Conservation (phyloP, 2,113 vertebrate species). For the Poecile atricapillus region DNA sequence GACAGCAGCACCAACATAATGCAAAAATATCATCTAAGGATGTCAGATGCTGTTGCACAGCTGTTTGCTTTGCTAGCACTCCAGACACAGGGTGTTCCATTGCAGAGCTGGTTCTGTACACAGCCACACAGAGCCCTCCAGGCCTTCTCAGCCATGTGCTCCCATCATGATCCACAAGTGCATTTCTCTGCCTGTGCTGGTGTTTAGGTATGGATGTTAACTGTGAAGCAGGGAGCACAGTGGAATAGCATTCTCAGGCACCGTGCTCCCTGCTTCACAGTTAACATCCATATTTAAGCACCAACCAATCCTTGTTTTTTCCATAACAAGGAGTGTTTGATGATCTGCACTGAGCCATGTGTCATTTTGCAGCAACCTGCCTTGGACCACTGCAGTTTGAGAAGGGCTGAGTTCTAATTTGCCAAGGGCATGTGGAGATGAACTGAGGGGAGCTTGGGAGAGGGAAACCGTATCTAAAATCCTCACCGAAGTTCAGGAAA, state of each 20-base stretch:
- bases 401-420: neutral
- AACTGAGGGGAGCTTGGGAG: neutral
- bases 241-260: no score
- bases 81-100: neutral
- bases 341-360: neutral
- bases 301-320: neutral
- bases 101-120: neutral
- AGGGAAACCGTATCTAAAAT: neutral
- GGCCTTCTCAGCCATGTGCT: neutral
- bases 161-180: neutral
- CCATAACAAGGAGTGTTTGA: neutral
- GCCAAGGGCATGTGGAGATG: neutral
- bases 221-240: no score
- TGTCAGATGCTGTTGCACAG: neutral
- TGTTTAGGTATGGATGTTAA: no score
- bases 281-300: neutral
- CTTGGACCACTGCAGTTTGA: neutral
- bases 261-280: no score
- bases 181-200: neutral
- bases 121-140: neutral
- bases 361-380: neutral
- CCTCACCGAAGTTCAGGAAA: neutral
- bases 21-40: neutral
- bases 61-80: neutral
- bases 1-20: neutral